Evolutionary conservation across 2,888 invertebrate genomes (phyloP), one percentile per base, ranked within the genome.

Genomic region (Camponotus fellah): DNA sequence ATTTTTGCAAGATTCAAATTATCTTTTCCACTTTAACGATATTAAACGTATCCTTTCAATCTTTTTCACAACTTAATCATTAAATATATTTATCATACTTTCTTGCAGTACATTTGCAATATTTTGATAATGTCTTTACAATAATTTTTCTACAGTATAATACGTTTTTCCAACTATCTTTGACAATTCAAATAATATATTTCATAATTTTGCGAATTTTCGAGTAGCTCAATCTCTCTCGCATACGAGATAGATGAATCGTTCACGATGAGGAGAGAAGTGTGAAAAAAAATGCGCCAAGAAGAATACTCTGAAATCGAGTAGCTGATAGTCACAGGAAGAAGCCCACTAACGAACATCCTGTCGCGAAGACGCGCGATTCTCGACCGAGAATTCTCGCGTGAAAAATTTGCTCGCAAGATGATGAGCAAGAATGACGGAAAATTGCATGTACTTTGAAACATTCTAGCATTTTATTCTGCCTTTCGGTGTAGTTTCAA

Each of bases 331-430:
- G 84, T 71, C 71, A 80, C 80, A 84, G 77, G 84, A 88, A 89
- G 90, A 89, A 89, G 87, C 85, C 86, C 75, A 60, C 90, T 89
- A 89, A 89, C 86, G 89, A 89, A 89, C 89, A 90, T 89, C 89
- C 89, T 89, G 89, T 86, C 86, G 83, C 86, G 86, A 66, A 84
- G 76, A 83, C 76, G 76, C 69, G 74, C 82, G 86, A 88, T 89
- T 88, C 81, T 83, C 75, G 84, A 82, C 83, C 76, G 77, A 74
- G 84, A 72, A 81, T 58, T 68, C 72, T 68, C 76, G 77, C 80
- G 82, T 75, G 88, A 88, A 88, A 88, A 89, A 88, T 82, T 85
- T 83, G 84, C 83, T 87, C 74, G 62, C 69, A 82, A 75, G 66
- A 83, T 81, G 75, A 82, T 66, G 68, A 40, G 21, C 58, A 49